Evolutionary conservation across 2,888 invertebrate species (phyloP).

Genomic region (Ormyrus rosae): DNA sequence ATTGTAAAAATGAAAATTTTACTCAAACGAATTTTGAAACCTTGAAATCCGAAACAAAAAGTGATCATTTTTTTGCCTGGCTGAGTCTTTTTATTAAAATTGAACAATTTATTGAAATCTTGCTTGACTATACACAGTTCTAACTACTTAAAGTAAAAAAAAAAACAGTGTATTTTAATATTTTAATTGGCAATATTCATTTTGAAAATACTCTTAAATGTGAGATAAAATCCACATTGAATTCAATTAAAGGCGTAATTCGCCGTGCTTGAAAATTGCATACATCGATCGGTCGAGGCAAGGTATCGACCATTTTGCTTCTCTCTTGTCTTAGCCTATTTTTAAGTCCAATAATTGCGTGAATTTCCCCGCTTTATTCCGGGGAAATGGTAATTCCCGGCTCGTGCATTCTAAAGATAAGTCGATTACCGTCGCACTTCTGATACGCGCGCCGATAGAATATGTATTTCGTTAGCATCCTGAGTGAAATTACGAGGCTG

Average conservation of each 20-base stretch:
- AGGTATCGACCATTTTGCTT: constrained; percentile 45
- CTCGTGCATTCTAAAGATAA: constrained; percentile 18
- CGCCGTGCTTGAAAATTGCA: constrained; percentile 24
- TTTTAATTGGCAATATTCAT: no score
- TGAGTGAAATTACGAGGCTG: constrained; percentile 42
- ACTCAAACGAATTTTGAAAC: no score
- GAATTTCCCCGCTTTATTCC: constrained; percentile 46
- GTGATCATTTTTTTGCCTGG: no score
- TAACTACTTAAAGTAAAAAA: no score
- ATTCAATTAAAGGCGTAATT: constrained; percentile 29
- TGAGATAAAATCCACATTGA: constrained; percentile 23
- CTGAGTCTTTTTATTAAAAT: no score
- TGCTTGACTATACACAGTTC: no score
- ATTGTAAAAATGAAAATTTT: no score
- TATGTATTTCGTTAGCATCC: constrained; percentile 52
- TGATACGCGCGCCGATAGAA: constrained; percentile 42
- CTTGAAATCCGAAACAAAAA: no score
- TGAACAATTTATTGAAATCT: no score
- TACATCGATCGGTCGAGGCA: neutral
- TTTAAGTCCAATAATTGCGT: constrained; percentile 49
- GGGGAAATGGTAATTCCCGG: constrained; percentile 16
- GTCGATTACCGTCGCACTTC: constrained; percentile 46
- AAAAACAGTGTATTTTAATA: no score
- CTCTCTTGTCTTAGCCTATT: constrained; percentile 27
- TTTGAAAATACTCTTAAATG: neutral